Percentiles rank a stretch among this genome's conserved stretches.
Conservation (phyloP, 2,888 invertebrate species). For the Slavum lentiscoides region DNA sequence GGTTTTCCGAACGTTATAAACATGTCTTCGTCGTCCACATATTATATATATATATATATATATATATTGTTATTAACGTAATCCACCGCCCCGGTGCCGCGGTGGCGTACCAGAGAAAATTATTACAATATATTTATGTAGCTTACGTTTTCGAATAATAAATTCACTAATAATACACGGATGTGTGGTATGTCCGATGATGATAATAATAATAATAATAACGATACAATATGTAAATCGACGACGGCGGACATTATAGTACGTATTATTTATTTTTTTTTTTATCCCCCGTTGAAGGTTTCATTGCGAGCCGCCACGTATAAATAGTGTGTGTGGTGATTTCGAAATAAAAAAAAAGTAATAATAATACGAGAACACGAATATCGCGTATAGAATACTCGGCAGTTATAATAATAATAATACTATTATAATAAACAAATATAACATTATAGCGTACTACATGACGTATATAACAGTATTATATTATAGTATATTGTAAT, state of each 20-base stretch:
- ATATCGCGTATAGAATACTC: neutral
- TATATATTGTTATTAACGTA: too few relatives aligned
- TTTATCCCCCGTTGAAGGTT: constrained; percentile 29
- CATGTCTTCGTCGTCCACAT: too few relatives aligned
- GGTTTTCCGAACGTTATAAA: too few relatives aligned
- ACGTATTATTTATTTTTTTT: neutral
- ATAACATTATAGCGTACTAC: too few relatives aligned
- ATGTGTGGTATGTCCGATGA: neutral
- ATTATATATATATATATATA: too few relatives aligned
- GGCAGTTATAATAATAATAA: too few relatives aligned
- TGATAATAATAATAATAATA: too few relatives aligned
- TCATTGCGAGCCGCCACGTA: neutral
- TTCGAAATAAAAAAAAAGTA: neutral
- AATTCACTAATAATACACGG: too few relatives aligned
- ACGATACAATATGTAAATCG: constrained; percentile 10
- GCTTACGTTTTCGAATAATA: constrained; percentile 7
- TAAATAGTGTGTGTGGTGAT: neutral
- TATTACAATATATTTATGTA: neutral
- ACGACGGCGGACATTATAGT: neutral
- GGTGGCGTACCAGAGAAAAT: too few relatives aligned
- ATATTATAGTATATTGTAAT: neutral
- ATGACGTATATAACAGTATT: too few relatives aligned
- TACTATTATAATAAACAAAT: neutral
- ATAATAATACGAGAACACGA: too few relatives aligned
- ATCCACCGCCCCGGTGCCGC: too few relatives aligned